Evolutionary conservation across 1,140 invertebrate species (phyloP).

Genomic region (Cecropterus lyciades): DNA sequence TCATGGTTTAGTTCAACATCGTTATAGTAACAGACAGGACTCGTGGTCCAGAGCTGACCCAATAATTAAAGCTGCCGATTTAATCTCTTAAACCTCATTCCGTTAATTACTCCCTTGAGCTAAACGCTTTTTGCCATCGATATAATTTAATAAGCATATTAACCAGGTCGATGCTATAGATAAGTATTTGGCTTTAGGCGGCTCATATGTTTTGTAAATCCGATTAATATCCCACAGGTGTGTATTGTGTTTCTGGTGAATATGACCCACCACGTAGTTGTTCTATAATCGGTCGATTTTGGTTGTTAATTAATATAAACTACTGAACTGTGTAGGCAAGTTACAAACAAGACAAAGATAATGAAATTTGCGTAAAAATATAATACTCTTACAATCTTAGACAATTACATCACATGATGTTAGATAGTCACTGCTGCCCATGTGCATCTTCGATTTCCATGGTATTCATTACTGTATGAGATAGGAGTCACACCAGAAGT

Average conservation of each 20-base stretch:
- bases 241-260: constrained; percentile 1
- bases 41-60: constrained; percentile 45
- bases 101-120: constrained; percentile 83
- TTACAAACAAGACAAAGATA: no score
- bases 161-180: constrained; percentile 73
- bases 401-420: no score
- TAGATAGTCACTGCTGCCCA: no score
- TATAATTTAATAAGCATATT: constrained; percentile 82
- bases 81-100: constrained; percentile 77
- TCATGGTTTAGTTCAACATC: constrained; percentile 40
- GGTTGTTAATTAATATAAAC: no score
- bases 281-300: neutral
- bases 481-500: no score
- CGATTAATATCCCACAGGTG: constrained; percentile 20
- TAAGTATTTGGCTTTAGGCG: constrained; percentile 65
- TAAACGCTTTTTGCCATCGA: constrained; percentile 78
- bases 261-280: neutral
- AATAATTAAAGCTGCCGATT: constrained; percentile 78
- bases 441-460: no score
- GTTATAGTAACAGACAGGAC: constrained; percentile 9
- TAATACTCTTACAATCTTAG: no score
- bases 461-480: no score
- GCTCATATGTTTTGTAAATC: constrained; percentile 46
- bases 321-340: no score
- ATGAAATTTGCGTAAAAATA: no score